Base-by-base conservation (phyloP, 2,888 invertebrate genomes). In the Conchocele bisecta region DNA sequence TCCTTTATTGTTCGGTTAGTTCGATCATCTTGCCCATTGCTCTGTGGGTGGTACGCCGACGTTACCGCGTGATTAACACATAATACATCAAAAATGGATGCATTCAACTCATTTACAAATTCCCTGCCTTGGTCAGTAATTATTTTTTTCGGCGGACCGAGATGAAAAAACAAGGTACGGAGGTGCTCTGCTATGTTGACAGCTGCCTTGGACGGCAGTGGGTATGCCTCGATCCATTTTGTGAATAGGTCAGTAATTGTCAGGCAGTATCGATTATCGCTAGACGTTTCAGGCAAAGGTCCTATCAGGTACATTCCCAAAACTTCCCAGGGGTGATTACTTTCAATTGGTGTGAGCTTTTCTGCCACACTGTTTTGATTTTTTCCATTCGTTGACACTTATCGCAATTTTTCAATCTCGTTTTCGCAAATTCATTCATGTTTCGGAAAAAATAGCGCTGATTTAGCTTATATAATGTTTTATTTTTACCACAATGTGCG, bases 21-120 rank as follows among this genome's bases (percentile, higher is more conserved):
- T 17, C 41, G 42, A n/a, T 59, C 67, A 46, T 59, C 67, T 31
- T 58, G 35, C 7, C 59, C 60, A 29, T 67, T 67, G 17, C 59
- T 59, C 29, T 67, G 67, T 28, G 67, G 67, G 13, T 58, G 58
- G 33, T 67, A 67, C 9, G 59, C 67, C 11, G 67, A 41, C 13
- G 67, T 42, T 3, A 58, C 31, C 1, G 26, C 15, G 17, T 56
- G 54, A 13, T 56, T 37, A 11, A 56, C n/a, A 9, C 24, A 22
- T 11, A 56, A 56, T 28, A 15, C 15, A 22, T 29, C 7, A 2
- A 56, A 37, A 5, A 56, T 17, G 4, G 7, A 15, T 22, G 37
- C 24, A 33, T 37, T 37, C 9, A 56, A 2, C n/a, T 5, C 39
- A 26, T 56, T 56, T 9, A 56, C 54, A 56, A 56, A 56, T 24